Evolutionary conservation across 1,140 invertebrate species (phyloP), one percentile per base, ranked within the genome.

Genomic region (Lasaia peninsularis): DNA sequence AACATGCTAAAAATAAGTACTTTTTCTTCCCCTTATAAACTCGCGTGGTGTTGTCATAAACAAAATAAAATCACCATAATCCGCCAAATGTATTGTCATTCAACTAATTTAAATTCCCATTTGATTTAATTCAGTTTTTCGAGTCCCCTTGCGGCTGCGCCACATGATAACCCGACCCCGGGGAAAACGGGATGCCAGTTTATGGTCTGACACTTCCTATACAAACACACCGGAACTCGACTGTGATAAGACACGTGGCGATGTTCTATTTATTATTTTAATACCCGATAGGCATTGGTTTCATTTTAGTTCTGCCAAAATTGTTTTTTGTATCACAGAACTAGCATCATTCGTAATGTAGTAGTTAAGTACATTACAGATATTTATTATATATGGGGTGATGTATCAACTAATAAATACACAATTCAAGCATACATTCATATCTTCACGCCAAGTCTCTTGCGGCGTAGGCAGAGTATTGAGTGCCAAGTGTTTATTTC

Each of bases 121-220:
- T 50, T 16, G 34, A 61, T 31, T 55, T 56, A 31, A 40, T 52
- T 21, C 52, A 52, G 35, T 52, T 55, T 37, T 56, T 48, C 21
- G 14, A 14, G 24, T n/a, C 34, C 51, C 35, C 59, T 50, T 37
- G 44, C 59, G 56, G 44, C 59, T 61, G 59, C 50, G 59, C 53
- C 54, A 10, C 35, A 54, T 49, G 64, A 66, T 64, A 57, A 65
- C 56, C 59, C 57, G 56, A 56, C 60, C 58, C 63, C 49, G 44
- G 65, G 52, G 52, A 53, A 2, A 4, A 7, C 49, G 56, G 32
- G 10, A n/a, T 18, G 11, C 32, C 50, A 14, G 16, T 51, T 31
- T 51, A 51, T 51, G 37, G 32, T 49, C 32, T 49, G 55, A 56
- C 55, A 56, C 55, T 56, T 49, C 32, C n/a, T 16, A 34, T 24